Percentiles rank a stretch among this genome's conserved stretches.
Evolutionary conservation across 1,140 invertebrate species (phyloP).

Genomic region (Procambarus clarkii): DNA sequence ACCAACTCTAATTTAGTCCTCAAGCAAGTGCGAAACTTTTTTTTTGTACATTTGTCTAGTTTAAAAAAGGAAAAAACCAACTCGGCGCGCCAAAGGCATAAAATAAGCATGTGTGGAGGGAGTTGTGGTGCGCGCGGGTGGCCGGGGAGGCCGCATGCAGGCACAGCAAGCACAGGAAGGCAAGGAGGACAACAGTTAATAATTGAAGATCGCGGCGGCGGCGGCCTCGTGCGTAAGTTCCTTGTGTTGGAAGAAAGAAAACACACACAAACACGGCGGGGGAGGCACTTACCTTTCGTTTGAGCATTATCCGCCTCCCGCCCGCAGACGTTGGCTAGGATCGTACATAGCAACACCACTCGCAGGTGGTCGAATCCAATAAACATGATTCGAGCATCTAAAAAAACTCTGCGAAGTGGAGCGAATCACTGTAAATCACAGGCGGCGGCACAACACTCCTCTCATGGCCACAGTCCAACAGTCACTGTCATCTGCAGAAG

Average conservation of each 20-base stretch:
- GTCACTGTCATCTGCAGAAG: constrained; percentile 42
- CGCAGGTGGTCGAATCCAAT: constrained; percentile 29
- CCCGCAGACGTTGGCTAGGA: constrained; percentile 4
- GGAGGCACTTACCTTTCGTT: constrained; percentile 16
- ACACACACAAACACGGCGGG: background rate
- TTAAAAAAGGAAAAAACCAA: too few species aligned
- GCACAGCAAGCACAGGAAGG: constrained; percentile 1
- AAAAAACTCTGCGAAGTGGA: background rate
- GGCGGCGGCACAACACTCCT: constrained; percentile 21
- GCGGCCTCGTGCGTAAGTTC: background rate
- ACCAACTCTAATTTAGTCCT: too few species aligned
- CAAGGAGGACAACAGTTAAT: background rate
- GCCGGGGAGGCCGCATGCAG: too few species aligned
- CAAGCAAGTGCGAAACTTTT: too few species aligned
- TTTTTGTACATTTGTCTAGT: too few species aligned
- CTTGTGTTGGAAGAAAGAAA: constrained; percentile 8
- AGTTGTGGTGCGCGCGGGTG: too few species aligned
- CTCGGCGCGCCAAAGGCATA: too few species aligned
- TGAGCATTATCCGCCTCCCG: constrained; percentile 5
- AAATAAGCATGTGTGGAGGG: too few species aligned
- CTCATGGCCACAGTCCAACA: constrained; percentile 21
- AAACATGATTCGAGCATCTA: constrained; percentile 49
- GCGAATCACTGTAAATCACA: constrained; percentile 43
- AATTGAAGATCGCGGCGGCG: background rate
- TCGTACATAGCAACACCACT: constrained; percentile 30